These are phyloP conservation scores for Chrysomela aeneicollis DNA, from an alignment of 2,888 invertebrate species.

Conservation along the genomic window DNA sequence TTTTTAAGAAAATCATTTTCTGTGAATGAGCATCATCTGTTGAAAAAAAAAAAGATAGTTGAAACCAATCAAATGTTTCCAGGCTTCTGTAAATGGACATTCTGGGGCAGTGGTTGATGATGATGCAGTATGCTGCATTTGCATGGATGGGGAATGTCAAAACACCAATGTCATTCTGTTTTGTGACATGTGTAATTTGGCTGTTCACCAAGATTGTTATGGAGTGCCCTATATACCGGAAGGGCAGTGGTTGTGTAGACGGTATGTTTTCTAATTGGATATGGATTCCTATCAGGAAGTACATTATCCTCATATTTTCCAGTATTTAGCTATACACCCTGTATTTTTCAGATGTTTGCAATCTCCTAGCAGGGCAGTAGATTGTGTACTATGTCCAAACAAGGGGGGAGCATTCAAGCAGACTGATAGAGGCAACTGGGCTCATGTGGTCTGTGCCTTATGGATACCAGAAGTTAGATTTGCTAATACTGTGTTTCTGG, in stretches of 20 bases:
- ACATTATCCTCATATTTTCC: too few relatives aligned
- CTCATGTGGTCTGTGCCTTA: conserved; percentile 97
- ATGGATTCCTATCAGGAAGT: too few relatives aligned
- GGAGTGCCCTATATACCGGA: conserved; percentile 74
- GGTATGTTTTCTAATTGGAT: too few relatives aligned
- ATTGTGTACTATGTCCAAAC: conserved; percentile 98
- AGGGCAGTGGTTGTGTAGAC: conserved; percentile 93
- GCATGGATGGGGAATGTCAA: conserved; percentile 98
- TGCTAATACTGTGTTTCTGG: conserved; percentile 96
- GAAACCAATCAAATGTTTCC: conserved; percentile 33
- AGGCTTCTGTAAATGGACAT: conserved; percentile 74
- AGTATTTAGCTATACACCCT: too few relatives aligned
- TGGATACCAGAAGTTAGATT: conserved; percentile 99
- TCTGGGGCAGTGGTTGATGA: conserved; percentile 87
- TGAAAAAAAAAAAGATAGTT: too few relatives aligned
- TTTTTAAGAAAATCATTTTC: too few relatives aligned
- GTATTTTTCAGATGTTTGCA: conserved; percentile 78
- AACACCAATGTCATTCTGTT: conserved; percentile 98
- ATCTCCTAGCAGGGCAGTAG: conserved; percentile 94
- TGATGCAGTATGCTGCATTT: conserved; percentile 98
- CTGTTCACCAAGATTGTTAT: conserved; percentile 99
- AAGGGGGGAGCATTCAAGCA: conserved; percentile 99
- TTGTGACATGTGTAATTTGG: conserved; percentile 99
- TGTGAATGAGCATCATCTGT: too few relatives aligned
- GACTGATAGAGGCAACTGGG: conserved; percentile 95